phyloP scores from a whole-genome alignment of 2,113 vertebrate genomes.

The Nycticorax nycticorax region DNA sequence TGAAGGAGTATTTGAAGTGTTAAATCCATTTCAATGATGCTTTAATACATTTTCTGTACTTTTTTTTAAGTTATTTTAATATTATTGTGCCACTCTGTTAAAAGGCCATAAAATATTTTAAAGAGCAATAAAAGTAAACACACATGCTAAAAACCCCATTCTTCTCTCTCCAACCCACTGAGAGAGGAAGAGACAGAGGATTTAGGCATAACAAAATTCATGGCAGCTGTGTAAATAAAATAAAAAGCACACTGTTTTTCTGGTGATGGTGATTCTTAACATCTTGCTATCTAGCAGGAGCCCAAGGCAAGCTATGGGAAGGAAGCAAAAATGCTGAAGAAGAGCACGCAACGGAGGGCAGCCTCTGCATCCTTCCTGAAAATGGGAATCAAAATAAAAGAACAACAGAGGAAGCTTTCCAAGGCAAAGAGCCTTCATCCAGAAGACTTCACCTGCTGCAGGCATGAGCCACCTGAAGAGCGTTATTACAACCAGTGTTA shows the following conservation, averaged over 20 bases:
- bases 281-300: slow-evolving; percentile 57
- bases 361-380: slow-evolving; percentile 16
- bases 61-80: slow-evolving; percentile 38
- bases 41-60: slow-evolving; percentile 38
- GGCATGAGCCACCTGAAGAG: neutral
- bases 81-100: slow-evolving; percentile 55
- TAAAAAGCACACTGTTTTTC: slow-evolving; percentile 13
- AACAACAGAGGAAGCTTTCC: neutral
- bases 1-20: slow-evolving; percentile 41
- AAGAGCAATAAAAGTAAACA: slow-evolving; percentile 73
- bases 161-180: slow-evolving; percentile 58
- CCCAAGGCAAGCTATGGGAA: slow-evolving; percentile 51
- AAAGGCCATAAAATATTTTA: slow-evolving; percentile 74
- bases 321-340: slow-evolving; percentile 21
- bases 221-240: slow-evolving; percentile 78
- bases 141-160: slow-evolving; percentile 62
- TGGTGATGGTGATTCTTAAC: slow-evolving; percentile 8
- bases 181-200: slow-evolving; percentile 64
- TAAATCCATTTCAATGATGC: slow-evolving; percentile 16
- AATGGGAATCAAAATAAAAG: neutral
- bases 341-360: neutral
- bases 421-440: neutral
- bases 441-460: slow-evolving; percentile 18
- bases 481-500: neutral
- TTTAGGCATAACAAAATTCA: slow-evolving; percentile 60